Evolutionary conservation across 2,797 vertebrate species (phyloP).

Genomic region (Salmo trutta): DNA sequence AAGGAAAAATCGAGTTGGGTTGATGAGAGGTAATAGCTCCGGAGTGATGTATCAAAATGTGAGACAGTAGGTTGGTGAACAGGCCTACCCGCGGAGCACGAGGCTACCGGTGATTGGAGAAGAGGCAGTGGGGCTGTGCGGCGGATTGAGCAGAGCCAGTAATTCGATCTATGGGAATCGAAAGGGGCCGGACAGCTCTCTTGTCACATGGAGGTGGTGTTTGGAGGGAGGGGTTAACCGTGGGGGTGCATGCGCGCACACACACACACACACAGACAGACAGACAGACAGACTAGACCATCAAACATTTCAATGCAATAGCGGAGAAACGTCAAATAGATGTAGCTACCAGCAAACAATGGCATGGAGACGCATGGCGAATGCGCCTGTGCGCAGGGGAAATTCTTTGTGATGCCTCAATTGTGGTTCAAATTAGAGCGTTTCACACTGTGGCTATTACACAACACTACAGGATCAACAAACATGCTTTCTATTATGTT

Average conservation of each 20-base stretch:
- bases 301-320: constrained; percentile 10
- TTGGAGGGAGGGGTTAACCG: background rate
- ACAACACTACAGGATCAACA: background rate
- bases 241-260: background rate
- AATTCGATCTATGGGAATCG: constrained; percentile 72
- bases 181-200: constrained; percentile 56
- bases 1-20: constrained; percentile 47
- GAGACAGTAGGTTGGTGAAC: constrained; percentile 21
- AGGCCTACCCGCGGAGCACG: constrained; percentile 6
- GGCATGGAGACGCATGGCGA: constrained; percentile 3
- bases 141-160: constrained; percentile 64
- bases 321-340: constrained; percentile 44
- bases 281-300: background rate
- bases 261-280: background rate
- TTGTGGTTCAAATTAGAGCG: background rate
- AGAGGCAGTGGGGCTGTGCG: constrained; percentile 64
- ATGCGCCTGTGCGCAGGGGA: background rate
- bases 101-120: constrained; percentile 67
- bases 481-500: background rate
- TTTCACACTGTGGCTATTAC: background rate
- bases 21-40: constrained; percentile 29
- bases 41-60: constrained; percentile 41
- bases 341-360: constrained; percentile 25
- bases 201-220: constrained; percentile 67
- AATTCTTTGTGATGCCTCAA: constrained; percentile 1